A percentile compares a stretch with the other conserved stretches of the same genome.
These are phyloP conservation scores for Heliangelus exortis DNA, from an alignment of 2,797 vertebrate species.

Conservation along the genomic window DNA sequence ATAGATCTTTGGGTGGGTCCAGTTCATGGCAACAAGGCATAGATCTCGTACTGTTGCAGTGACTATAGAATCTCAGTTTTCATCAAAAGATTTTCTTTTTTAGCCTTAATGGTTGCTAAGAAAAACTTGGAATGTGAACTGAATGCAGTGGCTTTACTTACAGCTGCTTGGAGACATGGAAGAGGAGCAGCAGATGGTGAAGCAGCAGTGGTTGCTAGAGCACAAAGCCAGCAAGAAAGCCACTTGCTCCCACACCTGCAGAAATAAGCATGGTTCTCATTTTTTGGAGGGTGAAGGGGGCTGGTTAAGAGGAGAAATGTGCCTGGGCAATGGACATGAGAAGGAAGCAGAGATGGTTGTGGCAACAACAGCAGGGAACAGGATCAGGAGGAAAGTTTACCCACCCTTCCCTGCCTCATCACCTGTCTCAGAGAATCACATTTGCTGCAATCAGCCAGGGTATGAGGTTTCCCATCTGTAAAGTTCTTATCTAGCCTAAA, in stretches of 20 bases:
- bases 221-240: constrained; percentile 17
- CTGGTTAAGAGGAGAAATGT: neutral
- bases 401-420: neutral
- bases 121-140: constrained; percentile 40
- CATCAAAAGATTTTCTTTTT: constrained; percentile 30
- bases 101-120: constrained; percentile 35
- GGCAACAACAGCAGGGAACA: neutral
- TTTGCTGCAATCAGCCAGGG: neutral
- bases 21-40: neutral
- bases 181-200: constrained; percentile 37
- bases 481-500: constrained; percentile 38
- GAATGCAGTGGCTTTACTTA: constrained; percentile 23
- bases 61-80: constrained; percentile 5
- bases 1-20: neutral
- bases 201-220: constrained; percentile 6
- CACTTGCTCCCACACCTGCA: constrained; percentile 31
- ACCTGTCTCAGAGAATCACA: constrained; percentile 8
- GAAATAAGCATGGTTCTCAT: neutral
- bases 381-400: neutral
- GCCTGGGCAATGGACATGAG: neutral
- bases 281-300: neutral
- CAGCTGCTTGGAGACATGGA: constrained; percentile 39
- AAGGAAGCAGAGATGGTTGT: neutral
- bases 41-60: neutral
- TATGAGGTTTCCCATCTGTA: neutral